A percentile compares a stretch with the other conserved stretches of the same genome.
phyloP scores from a whole-genome alignment of 2,888 invertebrate genomes.

The Harpalus rubripes region DNA sequence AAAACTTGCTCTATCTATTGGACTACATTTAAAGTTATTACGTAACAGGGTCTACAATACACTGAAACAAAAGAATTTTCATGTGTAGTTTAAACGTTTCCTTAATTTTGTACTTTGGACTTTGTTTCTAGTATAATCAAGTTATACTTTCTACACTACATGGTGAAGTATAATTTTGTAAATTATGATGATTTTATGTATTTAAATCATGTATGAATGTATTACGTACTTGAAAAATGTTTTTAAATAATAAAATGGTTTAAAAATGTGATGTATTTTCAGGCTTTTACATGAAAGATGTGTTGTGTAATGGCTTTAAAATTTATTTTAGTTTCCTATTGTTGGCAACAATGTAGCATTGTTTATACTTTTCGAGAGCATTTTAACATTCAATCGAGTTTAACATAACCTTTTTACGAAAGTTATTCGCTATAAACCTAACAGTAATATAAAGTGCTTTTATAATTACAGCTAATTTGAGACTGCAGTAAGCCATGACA shows the following conservation, averaged over 20 bases:
- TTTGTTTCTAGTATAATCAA: not conserved
- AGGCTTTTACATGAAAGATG: not conserved
- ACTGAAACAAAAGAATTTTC: conserved; percentile 14
- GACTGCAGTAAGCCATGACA: not conserved
- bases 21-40: conserved; percentile 47
- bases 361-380: conserved; percentile 56
- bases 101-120: conserved; percentile 2
- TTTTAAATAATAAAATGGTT: not conserved
- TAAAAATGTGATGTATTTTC: not conserved
- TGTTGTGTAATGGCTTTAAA: not conserved
- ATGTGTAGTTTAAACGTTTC: not conserved
- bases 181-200: not conserved
- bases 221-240: not conserved
- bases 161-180: not conserved
- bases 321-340: conserved; percentile 2
- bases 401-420: conserved; percentile 61
- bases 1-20: conserved; percentile 55
- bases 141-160: not conserved
- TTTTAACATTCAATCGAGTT: conserved; percentile 45
- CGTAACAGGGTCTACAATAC: conserved; percentile 47
- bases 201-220: not conserved
- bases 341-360: conserved; percentile 63
- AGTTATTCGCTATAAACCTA: conserved; percentile 25
- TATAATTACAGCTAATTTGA: not conserved
- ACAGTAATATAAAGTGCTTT: conserved; percentile 11